Conservation (phyloP, 2,888 invertebrate species). For the Galeopsomyia nigrocyanea region DNA sequence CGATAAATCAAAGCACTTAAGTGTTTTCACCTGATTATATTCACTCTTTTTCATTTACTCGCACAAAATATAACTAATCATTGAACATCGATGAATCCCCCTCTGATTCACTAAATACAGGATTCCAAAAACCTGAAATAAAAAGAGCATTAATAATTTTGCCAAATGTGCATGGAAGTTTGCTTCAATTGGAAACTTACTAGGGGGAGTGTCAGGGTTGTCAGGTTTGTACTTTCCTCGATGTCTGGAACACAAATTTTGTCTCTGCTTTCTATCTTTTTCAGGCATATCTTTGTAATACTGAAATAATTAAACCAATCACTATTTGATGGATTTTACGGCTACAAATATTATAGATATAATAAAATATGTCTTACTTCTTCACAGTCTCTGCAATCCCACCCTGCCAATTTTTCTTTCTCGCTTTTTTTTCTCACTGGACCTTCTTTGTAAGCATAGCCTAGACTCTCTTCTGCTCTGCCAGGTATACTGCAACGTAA, state of each 20-base stretch:
- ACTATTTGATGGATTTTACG: not conserved
- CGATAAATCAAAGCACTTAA: not conserved
- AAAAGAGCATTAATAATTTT: slow-evolving; percentile 17
- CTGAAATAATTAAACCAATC: slow-evolving; percentile 49
- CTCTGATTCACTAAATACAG: slow-evolving; percentile 59
- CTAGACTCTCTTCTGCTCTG: slow-evolving; percentile 53
- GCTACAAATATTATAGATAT: slow-evolving; percentile 1
- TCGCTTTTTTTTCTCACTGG: slow-evolving; percentile 63
- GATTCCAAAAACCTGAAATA: slow-evolving; percentile 66
- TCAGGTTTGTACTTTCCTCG: slow-evolving; percentile 65
- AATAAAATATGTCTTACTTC: slow-evolving; percentile 56
- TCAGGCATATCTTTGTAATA: slow-evolving; percentile 64
- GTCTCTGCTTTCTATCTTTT: slow-evolving; percentile 64
- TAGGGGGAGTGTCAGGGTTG: slow-evolving; percentile 61
- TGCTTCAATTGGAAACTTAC: slow-evolving; percentile 54
- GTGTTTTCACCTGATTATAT: slow-evolving; percentile 11
- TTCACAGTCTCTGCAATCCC: slow-evolving; percentile 66
- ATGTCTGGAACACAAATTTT: slow-evolving; percentile 71
- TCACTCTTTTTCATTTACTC: slow-evolving; percentile 4
- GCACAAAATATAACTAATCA: slow-evolving; percentile 19
- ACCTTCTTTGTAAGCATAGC: slow-evolving; percentile 59
- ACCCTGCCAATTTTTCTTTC: slow-evolving; percentile 64
- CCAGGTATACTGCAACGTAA: slow-evolving; percentile 49
- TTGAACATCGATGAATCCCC: slow-evolving; percentile 29
- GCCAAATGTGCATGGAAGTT: slow-evolving; percentile 10